Evolutionary conservation across 2,797 vertebrate species (phyloP), one percentile per base, ranked within the genome.

Genomic region (Lagodon rhomboides): DNA sequence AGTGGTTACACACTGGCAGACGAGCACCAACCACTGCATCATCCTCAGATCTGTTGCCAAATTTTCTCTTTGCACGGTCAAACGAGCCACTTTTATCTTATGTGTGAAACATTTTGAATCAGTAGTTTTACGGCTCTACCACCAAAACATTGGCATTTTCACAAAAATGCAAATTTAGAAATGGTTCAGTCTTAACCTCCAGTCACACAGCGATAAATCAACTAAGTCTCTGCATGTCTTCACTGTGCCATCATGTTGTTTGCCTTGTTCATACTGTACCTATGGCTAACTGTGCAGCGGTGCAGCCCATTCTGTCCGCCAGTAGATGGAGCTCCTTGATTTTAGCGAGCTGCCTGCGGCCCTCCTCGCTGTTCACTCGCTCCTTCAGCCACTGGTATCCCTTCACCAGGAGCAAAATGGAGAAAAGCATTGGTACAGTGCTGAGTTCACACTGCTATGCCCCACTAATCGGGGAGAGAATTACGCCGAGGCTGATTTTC

Each of bases 331-430:
- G 96, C 86, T 98, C 96, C 91, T 96, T 97, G 83, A 97, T 94
- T 92, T 96, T 97, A 67, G 95, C 95, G 76, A 98, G 95, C 91
- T 97, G 97, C 87, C 95, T 95, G 88, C 95, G 96, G 16, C 96
- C 97, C 51, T 98, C 97, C 78, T 98, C 97, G 20, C 94, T 97
- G 89, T 94, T 94, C 79, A 97, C 93, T 7, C 96, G 95, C 85
- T 97, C 97, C 89, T 97, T 98, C 90, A 98, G 94, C 97, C 97
- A 98, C 88, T 97, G 97, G 92, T 97, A 97, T 17, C 96, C 96
- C 97, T 98, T 92, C 85, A 76, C 51, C 55, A 12, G 56, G 64
- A 80, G 58, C 50, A 77, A 70, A 84, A 89, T 79, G 68, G 59
- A 85, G 70, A 89, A 78, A 82, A 65, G 79, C 65, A 56, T 73